These are phyloP conservation scores for Norana najaformis DNA, from an alignment of 2,888 invertebrate genomes.

Conservation along the genomic window DNA sequence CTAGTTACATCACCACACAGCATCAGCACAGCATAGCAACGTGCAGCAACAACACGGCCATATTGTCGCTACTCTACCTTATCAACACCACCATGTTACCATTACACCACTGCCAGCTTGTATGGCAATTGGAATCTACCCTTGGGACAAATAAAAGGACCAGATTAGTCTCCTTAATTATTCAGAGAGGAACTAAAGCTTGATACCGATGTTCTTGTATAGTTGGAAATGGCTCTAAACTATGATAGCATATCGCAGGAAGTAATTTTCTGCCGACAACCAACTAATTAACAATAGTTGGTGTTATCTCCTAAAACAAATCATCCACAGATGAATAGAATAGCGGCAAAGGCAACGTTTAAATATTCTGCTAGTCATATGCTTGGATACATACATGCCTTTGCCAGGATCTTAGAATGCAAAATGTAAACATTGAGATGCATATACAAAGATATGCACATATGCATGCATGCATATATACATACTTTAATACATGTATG, in stretches of 20 bases:
- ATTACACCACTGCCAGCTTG: constrained; percentile 5
- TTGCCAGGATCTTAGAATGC: not conserved
- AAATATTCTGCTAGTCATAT: not conserved
- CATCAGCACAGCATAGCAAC: not conserved
- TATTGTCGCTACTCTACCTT: not conserved
- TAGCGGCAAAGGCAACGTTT: not conserved
- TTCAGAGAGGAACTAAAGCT: not conserved
- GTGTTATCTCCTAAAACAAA: not conserved
- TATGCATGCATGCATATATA: not conserved
- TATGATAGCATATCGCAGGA: not conserved
- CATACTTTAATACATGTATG: not conserved
- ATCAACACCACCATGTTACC: not conserved
- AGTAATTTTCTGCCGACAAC: not conserved
- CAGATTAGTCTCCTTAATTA: constrained; percentile 13
- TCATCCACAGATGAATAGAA: not conserved
- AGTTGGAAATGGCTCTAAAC: not conserved
- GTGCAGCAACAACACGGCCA: not conserved
- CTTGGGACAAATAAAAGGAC: not conserved
- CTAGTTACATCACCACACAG: not conserved
- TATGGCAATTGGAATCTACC: not conserved
- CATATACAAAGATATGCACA: not conserved
- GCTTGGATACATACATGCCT: not conserved
- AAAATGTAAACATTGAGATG: not conserved
- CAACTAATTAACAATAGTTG: not conserved
- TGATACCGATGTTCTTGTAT: not conserved